phyloP scores from a whole-genome alignment of 2,113 vertebrate species.

The Chrysemys picta region DNA sequence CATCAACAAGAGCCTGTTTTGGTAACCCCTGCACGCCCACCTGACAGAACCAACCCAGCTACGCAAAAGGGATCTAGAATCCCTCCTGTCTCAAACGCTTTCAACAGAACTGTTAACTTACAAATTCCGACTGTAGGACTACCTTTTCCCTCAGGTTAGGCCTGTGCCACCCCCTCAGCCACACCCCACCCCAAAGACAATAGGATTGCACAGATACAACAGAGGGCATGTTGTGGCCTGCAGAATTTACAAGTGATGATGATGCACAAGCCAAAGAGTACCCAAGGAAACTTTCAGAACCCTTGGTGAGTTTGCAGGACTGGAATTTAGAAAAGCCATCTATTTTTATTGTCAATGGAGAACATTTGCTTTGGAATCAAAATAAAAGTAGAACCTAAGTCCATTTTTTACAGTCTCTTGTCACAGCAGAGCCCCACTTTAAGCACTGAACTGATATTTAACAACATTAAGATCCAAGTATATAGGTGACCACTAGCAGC shows the following conservation, averaged over 20 bases:
- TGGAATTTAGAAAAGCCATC: accelerated
- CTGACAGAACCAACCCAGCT: accelerated
- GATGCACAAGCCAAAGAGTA: accelerated
- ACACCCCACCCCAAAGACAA: accelerated
- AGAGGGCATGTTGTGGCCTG: accelerated
- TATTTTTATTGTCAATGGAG: accelerated
- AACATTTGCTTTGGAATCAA: accelerated
- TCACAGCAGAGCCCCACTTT: accelerated
- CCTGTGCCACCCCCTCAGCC: background rate
- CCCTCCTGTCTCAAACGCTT: background rate
- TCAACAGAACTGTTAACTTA: background rate
- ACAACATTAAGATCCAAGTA: accelerated
- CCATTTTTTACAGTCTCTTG: accelerated
- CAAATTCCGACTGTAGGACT: background rate
- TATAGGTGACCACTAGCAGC: background rate
- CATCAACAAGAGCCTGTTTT: accelerated
- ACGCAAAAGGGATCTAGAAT: background rate
- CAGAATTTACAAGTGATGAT: accelerated
- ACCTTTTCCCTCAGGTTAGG: accelerated
- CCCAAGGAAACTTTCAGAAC: accelerated
- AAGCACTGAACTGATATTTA: accelerated
- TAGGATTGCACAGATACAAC: accelerated
- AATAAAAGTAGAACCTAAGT: accelerated
- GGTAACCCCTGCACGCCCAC: background rate
- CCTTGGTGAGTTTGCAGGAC: background rate